Evolutionary conservation across 2,888 invertebrate species (phyloP), one percentile per base, ranked within the genome.

Genomic region (Mimumesa dahlbomi): DNA sequence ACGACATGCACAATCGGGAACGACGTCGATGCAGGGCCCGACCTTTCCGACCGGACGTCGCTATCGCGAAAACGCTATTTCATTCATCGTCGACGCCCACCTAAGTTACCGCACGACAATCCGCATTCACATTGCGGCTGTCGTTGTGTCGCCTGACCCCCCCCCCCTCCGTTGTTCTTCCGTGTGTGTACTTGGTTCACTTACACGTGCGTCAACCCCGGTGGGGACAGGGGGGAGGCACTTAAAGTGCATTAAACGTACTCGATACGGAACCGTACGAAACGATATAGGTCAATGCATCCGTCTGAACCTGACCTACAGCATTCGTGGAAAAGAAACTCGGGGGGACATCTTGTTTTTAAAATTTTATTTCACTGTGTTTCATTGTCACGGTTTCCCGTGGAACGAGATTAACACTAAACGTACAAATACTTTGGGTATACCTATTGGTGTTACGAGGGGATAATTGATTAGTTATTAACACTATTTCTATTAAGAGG

Each of bases 71-170:
- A 56, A 63, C 57, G 62, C 62, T 63, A 58, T 68, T 74, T 72
- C 73, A 75, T 79, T 79, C 75, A 77, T 74, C 62, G 70, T 72
- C 59, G 63, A 67, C 73, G 71, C 71, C 73, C 71, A 73, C 75
- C 53, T 31, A 42, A 46, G 58, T 62, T 56, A 57, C 58, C 25
- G 18, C 61, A 57, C 54, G 50, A 58, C 22, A 45, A 14, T 40
- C 40, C 5, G 21, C 56, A 22, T 5, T 25, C 57, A 67, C 67
- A 64, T 64, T 22, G 14, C 43, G 21, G n/a, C 21, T 22, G 43
- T 22, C 22, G 21, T 9, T 5, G 21, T 3, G 34, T n/a, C n/a
- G n/a, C n/a, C n/a, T n/a, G n/a, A n/a, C n/a, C n/a, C n/a, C n/a
- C n/a, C n/a, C n/a, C n/a, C n/a, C n/a, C n/a, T n/a, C n/a, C n/a